Conservation (phyloP, 2,113 vertebrate species). For the Raja brachyura region DNA sequence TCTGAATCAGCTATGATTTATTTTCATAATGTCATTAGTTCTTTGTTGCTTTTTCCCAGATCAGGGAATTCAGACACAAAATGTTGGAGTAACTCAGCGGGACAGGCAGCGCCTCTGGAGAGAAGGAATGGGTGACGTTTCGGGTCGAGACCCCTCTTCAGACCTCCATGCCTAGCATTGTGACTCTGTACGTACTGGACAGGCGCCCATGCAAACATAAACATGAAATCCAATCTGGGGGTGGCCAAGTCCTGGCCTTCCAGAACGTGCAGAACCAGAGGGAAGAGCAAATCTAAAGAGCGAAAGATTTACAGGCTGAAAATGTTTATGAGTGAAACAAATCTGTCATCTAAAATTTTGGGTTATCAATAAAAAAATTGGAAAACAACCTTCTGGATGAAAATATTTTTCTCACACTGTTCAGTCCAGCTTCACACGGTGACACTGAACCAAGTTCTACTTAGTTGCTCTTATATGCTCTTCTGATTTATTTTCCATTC, state of each 20-base stretch:
- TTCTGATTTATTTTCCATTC: background rate
- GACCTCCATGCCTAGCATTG: background rate
- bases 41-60: background rate
- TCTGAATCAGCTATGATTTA: background rate
- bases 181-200: background rate
- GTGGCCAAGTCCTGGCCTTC: background rate
- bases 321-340: background rate
- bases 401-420: background rate
- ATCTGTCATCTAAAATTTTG: background rate
- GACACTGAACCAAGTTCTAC: background rate
- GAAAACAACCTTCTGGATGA: background rate
- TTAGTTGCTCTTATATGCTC: background rate
- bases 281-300: background rate
- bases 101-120: too few relatives aligned
- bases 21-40: background rate
- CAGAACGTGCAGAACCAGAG: background rate
- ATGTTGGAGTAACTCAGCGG: too few relatives aligned
- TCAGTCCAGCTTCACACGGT: background rate
- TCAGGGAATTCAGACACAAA: too few relatives aligned
- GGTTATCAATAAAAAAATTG: background rate
- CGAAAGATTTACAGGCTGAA: background rate
- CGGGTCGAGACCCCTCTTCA: too few relatives aligned
- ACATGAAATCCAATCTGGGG: too few relatives aligned
- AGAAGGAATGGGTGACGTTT: too few relatives aligned
- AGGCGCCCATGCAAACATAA: background rate